A percentile compares a stretch with the other conserved stretches of the same genome.
Conservation (phyloP, 1,140 invertebrate genomes). For the Manduca sexta region DNA sequence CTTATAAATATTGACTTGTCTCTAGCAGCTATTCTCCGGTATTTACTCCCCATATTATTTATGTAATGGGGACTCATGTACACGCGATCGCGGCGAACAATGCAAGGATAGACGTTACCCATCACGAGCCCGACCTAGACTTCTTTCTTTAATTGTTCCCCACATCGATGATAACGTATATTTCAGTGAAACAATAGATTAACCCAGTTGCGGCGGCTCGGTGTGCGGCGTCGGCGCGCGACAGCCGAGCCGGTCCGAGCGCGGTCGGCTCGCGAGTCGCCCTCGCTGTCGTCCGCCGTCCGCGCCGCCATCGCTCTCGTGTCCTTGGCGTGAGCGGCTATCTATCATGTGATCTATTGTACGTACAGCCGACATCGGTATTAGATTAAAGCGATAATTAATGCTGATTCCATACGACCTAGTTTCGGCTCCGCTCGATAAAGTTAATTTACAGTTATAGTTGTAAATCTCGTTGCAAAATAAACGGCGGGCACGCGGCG, state of each 20-base stretch:
- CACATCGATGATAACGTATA: slow-evolving; percentile 45
- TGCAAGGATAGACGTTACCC: slow-evolving; percentile 56
- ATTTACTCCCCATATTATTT: slow-evolving; percentile 59
- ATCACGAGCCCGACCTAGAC: slow-evolving; percentile 54
- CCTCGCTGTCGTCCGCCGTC: slow-evolving; percentile 33
- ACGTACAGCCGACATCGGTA: slow-evolving; percentile 60
- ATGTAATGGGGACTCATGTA: slow-evolving; percentile 67
- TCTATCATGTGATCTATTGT: slow-evolving; percentile 72
- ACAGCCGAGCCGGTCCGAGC: slow-evolving; percentile 31
- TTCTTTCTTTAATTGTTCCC: slow-evolving; percentile 60
- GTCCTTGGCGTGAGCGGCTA: slow-evolving; percentile 64
- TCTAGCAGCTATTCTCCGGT: slow-evolving; percentile 20
- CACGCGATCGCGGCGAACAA: slow-evolving; percentile 65
- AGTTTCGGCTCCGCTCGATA: slow-evolving; percentile 64
- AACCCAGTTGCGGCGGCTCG: slow-evolving; percentile 50
- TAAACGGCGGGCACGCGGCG: slow-evolving; percentile 57
- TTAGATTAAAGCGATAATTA: slow-evolving; percentile 71
- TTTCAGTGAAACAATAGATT: slow-evolving; percentile 57
- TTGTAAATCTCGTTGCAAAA: slow-evolving; percentile 71
- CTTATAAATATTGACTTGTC: slow-evolving; percentile 34
- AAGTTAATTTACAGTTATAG: slow-evolving; percentile 72
- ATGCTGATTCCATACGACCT: slow-evolving; percentile 73
- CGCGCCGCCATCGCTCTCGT: slow-evolving; percentile 52
- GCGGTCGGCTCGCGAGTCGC: too few species aligned
- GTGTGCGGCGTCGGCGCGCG: too few species aligned